Conservation (phyloP, 1,140 invertebrate genomes). For the Euura saliciscinereae region DNA sequence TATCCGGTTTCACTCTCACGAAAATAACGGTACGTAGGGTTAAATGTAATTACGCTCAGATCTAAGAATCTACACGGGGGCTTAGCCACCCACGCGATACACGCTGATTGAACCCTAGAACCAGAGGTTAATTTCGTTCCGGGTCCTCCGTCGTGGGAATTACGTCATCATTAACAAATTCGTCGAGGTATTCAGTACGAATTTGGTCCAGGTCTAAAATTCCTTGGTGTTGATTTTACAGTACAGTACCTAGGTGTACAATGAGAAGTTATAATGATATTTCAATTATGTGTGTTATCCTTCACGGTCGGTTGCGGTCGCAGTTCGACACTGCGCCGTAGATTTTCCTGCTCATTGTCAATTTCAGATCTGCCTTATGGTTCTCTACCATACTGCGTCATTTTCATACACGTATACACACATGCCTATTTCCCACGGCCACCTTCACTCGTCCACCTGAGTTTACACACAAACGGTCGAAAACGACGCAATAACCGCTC, state of each 20-base stretch:
- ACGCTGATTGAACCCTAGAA: background rate
- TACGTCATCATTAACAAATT: background rate
- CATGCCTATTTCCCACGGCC: too few relatives aligned
- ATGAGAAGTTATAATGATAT: background rate
- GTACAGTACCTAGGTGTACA: too few relatives aligned
- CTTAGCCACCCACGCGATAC: background rate
- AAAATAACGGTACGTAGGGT: background rate
- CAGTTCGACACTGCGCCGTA: background rate
- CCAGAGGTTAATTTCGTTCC: slow-evolving; percentile 8
- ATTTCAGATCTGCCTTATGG: too few relatives aligned
- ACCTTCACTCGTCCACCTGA: too few relatives aligned
- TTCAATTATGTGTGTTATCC: background rate
- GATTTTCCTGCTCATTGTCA: background rate
- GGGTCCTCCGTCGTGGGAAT: background rate
- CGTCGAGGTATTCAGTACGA: too few relatives aligned
- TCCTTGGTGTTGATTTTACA: too few relatives aligned
- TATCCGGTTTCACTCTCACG: background rate
- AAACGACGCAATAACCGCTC: too few relatives aligned
- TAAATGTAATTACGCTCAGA: background rate
- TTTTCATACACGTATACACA: too few relatives aligned
- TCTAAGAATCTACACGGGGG: background rate
- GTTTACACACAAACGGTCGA: too few relatives aligned
- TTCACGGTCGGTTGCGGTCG: background rate
- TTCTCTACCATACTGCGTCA: too few relatives aligned
- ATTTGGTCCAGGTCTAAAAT: too few relatives aligned